These are phyloP conservation scores for Volucella bombylans DNA, from an alignment of 2,888 invertebrate genomes.

Conservation along the genomic window DNA sequence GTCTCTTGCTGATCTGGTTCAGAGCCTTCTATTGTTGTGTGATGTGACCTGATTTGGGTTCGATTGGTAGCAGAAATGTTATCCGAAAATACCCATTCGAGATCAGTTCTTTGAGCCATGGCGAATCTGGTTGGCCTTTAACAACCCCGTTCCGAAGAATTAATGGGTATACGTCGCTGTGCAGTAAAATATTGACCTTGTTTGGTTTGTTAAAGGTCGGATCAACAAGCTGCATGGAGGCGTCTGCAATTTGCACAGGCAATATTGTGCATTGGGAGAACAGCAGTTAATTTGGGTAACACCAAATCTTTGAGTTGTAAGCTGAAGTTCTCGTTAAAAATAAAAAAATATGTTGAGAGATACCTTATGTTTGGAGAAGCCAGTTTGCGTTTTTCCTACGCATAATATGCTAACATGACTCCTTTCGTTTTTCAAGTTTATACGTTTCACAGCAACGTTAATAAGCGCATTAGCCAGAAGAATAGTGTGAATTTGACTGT, in stretches of 20 bases:
- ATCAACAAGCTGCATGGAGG: slow-evolving; percentile 30
- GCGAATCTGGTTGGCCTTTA: slow-evolving; percentile 18
- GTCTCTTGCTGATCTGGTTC: neutral
- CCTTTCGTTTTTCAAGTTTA: slow-evolving; percentile 11
- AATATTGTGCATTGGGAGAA: slow-evolving; percentile 10
- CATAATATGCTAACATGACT: neutral
- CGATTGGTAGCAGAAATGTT: neutral
- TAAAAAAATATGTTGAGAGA: neutral
- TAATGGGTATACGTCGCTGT: slow-evolving; percentile 25
- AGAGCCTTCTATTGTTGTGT: neutral
- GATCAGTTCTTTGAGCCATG: slow-evolving; percentile 26
- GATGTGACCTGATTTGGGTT: neutral
- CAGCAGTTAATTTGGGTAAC: slow-evolving; percentile 21
- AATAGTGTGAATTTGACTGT: neutral
- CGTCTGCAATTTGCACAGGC: slow-evolving; percentile 2
- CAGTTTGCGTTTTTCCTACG: neutral
- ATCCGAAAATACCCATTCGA: slow-evolving; percentile 9
- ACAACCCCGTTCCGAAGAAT: slow-evolving; percentile 18
- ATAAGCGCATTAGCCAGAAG: slow-evolving; percentile 35
- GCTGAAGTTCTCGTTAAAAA: neutral
- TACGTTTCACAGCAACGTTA: slow-evolving; percentile 11
- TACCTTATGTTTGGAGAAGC: too few species aligned
- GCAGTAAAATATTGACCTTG: slow-evolving; percentile 28
- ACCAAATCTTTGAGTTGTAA: slow-evolving; percentile 33
- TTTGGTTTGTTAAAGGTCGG: slow-evolving; percentile 26